These are phyloP conservation scores for Cromileptes altivelis DNA, from an alignment of 2,113 vertebrate genomes.

Conservation along the genomic window DNA sequence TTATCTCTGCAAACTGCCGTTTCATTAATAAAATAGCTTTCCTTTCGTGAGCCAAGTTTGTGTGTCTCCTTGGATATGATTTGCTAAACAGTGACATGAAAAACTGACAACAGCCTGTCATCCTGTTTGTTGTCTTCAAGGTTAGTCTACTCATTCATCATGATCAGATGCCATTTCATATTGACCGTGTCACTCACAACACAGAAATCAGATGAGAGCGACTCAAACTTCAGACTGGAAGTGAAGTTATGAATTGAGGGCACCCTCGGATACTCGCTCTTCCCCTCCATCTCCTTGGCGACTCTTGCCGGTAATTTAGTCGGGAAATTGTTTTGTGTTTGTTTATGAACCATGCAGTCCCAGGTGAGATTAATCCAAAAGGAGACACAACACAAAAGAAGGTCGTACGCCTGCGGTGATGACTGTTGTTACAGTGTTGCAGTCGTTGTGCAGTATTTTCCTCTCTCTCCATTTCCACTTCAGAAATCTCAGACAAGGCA, in stretches of 20 bases:
- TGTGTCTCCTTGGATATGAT: background rate
- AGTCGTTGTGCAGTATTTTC: constrained; percentile 9
- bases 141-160: constrained; percentile 15
- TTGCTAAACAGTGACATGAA: background rate
- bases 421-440: constrained; percentile 17
- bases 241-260: constrained; percentile 49
- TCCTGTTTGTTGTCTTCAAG: constrained; percentile 32
- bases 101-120: background rate
- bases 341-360: constrained; percentile 73
- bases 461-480: constrained; percentile 32
- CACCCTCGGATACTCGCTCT: background rate
- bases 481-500: constrained; percentile 37
- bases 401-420: constrained; percentile 33
- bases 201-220: constrained; percentile 28
- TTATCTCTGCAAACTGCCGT: background rate
- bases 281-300: constrained; percentile 31
- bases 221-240: constrained; percentile 31
- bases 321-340: constrained; percentile 77
- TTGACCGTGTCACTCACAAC: constrained; percentile 21
- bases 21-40: background rate
- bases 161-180: constrained; percentile 17
- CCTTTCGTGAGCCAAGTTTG: background rate
- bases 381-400: constrained; percentile 53
- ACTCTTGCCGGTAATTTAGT: constrained; percentile 61
- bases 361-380: constrained; percentile 68